Base-by-base conservation (phyloP, 2,888 invertebrate species). In the Alviniconcha strummeri region DNA sequence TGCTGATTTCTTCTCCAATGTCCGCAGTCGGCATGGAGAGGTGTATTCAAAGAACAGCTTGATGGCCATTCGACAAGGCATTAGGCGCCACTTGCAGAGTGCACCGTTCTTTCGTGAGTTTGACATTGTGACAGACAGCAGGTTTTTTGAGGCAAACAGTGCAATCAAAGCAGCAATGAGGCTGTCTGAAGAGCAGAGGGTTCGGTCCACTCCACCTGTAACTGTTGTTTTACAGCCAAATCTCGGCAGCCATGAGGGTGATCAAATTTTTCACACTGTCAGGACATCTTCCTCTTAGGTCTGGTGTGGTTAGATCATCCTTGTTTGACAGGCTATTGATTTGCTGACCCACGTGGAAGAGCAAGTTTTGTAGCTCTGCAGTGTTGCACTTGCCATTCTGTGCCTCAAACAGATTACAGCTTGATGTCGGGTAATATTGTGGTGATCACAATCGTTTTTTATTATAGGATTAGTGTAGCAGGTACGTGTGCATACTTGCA, bases 1-100 rank as follows among this genome's bases (percentile, higher is more conserved):
- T n/a, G 77, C 82, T 11, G 82, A 82, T 69, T 82, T 82, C 55
- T 82, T 17, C 67, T n/a, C 64, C n/a, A 82, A 82, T 77, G 82
- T 82, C 52, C 67, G 77, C 60, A 82, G 71, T 76, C 75, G 82
- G 4, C 36, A 77, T 82, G 82, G 82, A 67, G 82, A 71, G 52
- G 56, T 77, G 7, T 82, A 82, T 36, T 82, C 82, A 2, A 82
- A 77, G n/a, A 82, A 82, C 57, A 75, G 75, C 55, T 19, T 82
- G 67, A 76, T 82, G 76, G 67, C 82, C 9, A 82, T 82, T 17
- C 76, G 82, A 13, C 82, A 82, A n/a, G 82, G 82, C 8, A 60
- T 82, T 52, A 19, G 82, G 15, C 82, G 82, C 8, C 76, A 82
- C 19, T 54, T 82, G 67, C 82, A 82, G 52, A 69, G 57, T 69